Conservation (phyloP, 1,140 invertebrate species). For the Heliconius hermathena region DNA sequence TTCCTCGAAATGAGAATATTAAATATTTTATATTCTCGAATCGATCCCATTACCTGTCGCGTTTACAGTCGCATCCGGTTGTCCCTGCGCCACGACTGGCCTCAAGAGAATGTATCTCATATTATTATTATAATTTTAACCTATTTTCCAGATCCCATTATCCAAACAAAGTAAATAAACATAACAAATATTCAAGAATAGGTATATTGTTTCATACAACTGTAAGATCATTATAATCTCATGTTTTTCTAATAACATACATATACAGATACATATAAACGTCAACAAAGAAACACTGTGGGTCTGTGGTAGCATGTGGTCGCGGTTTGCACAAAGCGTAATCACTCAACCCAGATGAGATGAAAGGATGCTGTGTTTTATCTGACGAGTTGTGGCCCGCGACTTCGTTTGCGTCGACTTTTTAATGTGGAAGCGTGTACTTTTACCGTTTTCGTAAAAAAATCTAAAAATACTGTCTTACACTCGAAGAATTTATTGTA, state of each 20-base stretch:
- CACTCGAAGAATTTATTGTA: too few relatives aligned
- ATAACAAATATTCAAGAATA: background rate
- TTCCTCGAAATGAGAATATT: too few relatives aligned
- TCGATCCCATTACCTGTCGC: too few relatives aligned
- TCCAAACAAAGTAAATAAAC: background rate
- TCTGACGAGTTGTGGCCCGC: background rate
- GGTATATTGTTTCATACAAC: background rate
- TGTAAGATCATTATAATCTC: slow-evolving; percentile 11
- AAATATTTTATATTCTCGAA: too few relatives aligned
- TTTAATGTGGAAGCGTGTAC: background rate
- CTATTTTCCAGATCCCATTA: too few relatives aligned
- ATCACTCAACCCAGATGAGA: slow-evolving; percentile 15
- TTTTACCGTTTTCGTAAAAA: too few relatives aligned
- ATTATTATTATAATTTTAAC: too few relatives aligned
- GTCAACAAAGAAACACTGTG: slow-evolving; percentile 4
- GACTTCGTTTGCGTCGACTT: background rate
- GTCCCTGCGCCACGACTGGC: too few relatives aligned
- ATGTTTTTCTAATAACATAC: slow-evolving; percentile 9
- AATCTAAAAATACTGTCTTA: too few relatives aligned
- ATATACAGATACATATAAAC: background rate
- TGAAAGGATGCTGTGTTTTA: slow-evolving; percentile 5
- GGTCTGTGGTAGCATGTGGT: background rate
- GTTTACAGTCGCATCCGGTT: too few relatives aligned
- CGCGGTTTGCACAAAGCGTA: slow-evolving; percentile 7
- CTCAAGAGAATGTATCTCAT: too few relatives aligned